These are phyloP conservation scores for Megastigmus dorsalis DNA, from an alignment of 2,888 invertebrate genomes.

Conservation along the genomic window DNA sequence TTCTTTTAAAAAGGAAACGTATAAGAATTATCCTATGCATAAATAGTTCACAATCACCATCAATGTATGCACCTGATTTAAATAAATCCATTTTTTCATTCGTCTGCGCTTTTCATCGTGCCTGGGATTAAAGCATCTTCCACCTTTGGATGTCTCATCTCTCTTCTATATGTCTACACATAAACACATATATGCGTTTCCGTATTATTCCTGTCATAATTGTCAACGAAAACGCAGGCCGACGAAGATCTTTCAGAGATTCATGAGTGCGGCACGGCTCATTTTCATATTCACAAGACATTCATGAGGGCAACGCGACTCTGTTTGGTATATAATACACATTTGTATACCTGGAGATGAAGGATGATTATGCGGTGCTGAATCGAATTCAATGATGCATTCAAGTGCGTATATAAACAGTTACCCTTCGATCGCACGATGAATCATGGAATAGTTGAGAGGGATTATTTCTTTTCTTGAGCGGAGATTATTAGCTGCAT, in stretches of 20 bases:
- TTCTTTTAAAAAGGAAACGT: no score
- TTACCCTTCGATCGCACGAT: slow-evolving; percentile 22
- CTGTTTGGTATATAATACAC: slow-evolving; percentile 38
- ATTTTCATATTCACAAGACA: background rate
- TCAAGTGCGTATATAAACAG: slow-evolving; percentile 10
- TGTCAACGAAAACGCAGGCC: background rate
- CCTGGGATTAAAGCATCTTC: no score
- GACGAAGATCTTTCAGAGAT: background rate
- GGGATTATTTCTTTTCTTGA: background rate
- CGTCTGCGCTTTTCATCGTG: no score
- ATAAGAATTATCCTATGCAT: no score
- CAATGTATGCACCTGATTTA: no score
- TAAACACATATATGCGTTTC: background rate
- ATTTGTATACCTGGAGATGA: background rate
- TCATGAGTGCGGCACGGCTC: background rate
- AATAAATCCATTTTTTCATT: no score
- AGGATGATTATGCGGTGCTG: background rate
- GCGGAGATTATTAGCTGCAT: no score
- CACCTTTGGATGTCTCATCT: no score
- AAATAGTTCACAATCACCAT: no score
- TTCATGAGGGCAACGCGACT: slow-evolving; percentile 14
- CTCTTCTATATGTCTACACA: no score
- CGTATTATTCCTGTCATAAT: slow-evolving; percentile 37
- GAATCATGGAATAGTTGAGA: slow-evolving; percentile 8
- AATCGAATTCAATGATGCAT: slow-evolving; percentile 1